Evolutionary conservation across 2,113 vertebrate species (phyloP).

Genomic region (Dasypus novemcinctus): DNA sequence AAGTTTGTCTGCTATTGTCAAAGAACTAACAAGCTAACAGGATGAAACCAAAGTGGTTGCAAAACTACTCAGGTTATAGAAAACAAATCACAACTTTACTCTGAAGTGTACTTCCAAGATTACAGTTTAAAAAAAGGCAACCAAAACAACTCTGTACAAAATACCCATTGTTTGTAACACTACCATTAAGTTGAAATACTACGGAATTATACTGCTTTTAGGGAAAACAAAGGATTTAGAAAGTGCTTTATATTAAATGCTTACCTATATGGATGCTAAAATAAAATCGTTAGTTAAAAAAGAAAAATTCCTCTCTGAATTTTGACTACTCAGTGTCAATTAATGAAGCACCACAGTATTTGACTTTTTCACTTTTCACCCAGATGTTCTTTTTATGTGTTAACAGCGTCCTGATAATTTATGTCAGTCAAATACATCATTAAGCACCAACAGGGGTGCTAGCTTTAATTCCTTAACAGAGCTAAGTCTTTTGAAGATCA

Average conservation of each 20-base stretch:
- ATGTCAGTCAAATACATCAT: background rate
- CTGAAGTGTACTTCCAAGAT: background rate
- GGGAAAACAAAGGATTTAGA: background rate
- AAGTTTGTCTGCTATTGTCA: conserved; percentile 58
- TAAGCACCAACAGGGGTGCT: background rate
- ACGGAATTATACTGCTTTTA: background rate
- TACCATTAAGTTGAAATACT: background rate
- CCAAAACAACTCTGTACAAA: background rate
- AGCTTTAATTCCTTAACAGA: background rate
- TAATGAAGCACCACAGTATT: background rate
- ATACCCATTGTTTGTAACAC: background rate
- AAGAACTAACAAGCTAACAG: conserved; percentile 56
- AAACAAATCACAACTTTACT: conserved; percentile 29
- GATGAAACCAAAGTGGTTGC: conserved; percentile 57
- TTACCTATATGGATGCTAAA: background rate
- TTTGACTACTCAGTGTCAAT: background rate
- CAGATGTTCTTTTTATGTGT: background rate
- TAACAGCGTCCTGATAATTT: background rate
- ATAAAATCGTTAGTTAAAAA: background rate
- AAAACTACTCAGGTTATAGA: conserved; percentile 19
- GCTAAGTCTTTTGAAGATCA: background rate
- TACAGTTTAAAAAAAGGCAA: background rate
- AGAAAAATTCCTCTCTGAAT: background rate
- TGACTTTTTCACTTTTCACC: background rate
- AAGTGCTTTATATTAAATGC: background rate